Base-by-base conservation (phyloP, 2,888 invertebrate species). In the Athalia cordata region DNA sequence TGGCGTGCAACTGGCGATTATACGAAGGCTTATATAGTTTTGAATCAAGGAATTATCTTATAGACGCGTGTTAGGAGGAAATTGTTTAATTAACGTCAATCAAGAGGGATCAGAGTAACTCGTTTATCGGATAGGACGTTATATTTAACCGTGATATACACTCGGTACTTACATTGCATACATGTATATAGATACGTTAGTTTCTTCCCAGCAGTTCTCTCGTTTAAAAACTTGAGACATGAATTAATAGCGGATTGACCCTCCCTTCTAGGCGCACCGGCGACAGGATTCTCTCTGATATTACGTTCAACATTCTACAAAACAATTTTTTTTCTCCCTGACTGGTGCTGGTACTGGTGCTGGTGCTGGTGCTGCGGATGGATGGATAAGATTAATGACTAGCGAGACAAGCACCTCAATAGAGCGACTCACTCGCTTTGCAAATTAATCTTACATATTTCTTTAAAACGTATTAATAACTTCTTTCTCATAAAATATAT, bases 371-470 rank as follows among this genome's bases (percentile, higher is more conserved):
- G 55, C 29, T 9, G 7, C 0, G 55, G 55, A 11, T 1, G 55
- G 8, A 45, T 79, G 83, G 84, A 86, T 86, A 86, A 86, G 87
- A 87, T 87, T 87, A 86, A 87, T 87, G 87, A 85, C 78, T 62
- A 80, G 68, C 79, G 81, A 81, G 83, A 83, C 82, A 84, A 86
- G 85, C 86, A 86, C 85, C 83, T 83, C 84, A 83, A 86, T 85
- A 83, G 75, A 75, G 85, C 82, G 84, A 85, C 83, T 84, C 85
- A 85, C 62, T 85, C 29, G 29, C 29, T 86, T 86, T 84, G 86
- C 85, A 86, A 85, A 86, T 86, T 86, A 86, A 86, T 86, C 86
- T 86, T 85, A 84, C 85, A 83, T 82, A 84, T 86, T 86, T 86
- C 86, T 85, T 85, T 85, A 85, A 86, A 84, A 83, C 85, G 84